These are phyloP conservation scores for Megaptera novaeangliae DNA, from an alignment of 2,113 vertebrate genomes.

Conservation along the genomic window DNA sequence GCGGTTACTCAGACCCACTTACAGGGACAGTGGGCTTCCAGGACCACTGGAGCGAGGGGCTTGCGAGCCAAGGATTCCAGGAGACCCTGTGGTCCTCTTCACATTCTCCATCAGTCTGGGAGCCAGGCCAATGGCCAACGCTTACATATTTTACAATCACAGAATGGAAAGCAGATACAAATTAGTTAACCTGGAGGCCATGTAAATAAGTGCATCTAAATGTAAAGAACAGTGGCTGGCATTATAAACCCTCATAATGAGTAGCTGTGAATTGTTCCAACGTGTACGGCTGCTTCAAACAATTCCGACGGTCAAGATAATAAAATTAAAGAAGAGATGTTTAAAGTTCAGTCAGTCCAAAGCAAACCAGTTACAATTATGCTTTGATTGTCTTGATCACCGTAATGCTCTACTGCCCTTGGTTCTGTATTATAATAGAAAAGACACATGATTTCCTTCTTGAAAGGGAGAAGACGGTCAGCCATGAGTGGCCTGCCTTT, in stretches of 20 bases:
- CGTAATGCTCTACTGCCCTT: not conserved
- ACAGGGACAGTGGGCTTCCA: not conserved
- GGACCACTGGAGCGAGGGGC: not conserved
- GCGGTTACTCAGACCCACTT: not conserved
- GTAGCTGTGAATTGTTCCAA: not conserved
- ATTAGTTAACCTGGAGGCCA: not conserved
- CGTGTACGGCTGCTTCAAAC: not conserved
- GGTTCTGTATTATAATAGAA: not conserved
- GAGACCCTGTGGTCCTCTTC: not conserved
- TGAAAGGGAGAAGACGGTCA: not conserved
- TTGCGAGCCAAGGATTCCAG: not conserved
- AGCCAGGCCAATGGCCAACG: not conserved
- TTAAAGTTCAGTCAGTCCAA: not conserved
- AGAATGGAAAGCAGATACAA: not conserved
- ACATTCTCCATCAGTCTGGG: not conserved
- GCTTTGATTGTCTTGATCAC: not conserved
- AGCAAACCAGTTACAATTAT: not conserved
- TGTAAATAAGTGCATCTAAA: not conserved
- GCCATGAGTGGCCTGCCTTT: not conserved
- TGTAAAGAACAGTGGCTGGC: not conserved
- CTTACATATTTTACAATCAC: not conserved
- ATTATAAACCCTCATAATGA: not conserved
- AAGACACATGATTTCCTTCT: not conserved
- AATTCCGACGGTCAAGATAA: not conserved
- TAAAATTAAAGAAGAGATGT: not conserved